phyloP scores from a whole-genome alignment of 2,113 vertebrate species.

The cat (Felis catus) region DNA sequence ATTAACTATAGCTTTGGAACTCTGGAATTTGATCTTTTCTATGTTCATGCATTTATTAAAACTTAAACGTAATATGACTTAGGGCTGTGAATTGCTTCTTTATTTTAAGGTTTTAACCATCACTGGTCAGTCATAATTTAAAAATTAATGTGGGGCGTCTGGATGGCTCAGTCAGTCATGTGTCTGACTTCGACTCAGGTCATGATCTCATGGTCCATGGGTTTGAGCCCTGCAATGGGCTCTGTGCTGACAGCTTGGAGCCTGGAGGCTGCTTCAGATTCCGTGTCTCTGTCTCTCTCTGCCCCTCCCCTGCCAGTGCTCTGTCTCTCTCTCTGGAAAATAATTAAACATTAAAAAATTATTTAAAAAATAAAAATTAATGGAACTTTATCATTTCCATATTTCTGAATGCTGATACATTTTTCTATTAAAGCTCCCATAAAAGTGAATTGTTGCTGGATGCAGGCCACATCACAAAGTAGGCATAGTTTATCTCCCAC shows the following conservation, averaged over 20 bases:
- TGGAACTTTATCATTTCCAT: not conserved
- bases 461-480: not conserved
- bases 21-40: not conserved
- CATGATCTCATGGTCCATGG: too few species aligned
- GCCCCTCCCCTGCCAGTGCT: too few species aligned
- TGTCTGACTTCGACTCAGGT: too few species aligned
- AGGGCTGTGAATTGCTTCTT: not conserved
- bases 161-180: too few species aligned
- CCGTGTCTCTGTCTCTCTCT: too few species aligned
- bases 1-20: not conserved
- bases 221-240: too few species aligned
- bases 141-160: not conserved
- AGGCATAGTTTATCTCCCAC: not conserved
- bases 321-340: too few species aligned
- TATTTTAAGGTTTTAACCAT: slow-evolving; percentile 27
- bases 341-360: too few species aligned
- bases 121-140: not conserved
- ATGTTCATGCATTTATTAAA: not conserved
- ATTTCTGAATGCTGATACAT: not conserved
- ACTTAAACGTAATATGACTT: not conserved
- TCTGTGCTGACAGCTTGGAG: too few species aligned
- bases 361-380: too few species aligned
- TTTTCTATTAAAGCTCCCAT: not conserved
- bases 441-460: not conserved
- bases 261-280: too few species aligned